A percentile compares a stretch with the other conserved stretches of the same genome.
These are phyloP conservation scores for Leptopilina clavipes DNA, from an alignment of 1,140 invertebrate genomes.

Conservation along the genomic window DNA sequence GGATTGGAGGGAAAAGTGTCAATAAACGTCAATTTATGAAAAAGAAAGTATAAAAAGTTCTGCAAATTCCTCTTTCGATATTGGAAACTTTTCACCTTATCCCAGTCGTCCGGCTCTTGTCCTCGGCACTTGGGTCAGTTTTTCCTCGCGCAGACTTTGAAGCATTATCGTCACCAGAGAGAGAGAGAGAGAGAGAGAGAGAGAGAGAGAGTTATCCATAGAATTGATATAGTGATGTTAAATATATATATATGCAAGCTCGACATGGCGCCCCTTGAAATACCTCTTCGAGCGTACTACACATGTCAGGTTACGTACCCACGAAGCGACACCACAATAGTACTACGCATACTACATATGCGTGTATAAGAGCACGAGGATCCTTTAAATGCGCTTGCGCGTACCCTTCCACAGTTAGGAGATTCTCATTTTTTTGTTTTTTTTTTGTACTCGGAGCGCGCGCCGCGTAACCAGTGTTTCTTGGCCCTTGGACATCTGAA, in stretches of 20 bases:
- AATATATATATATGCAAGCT: conserved; percentile 49
- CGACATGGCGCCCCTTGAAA: conserved; percentile 50
- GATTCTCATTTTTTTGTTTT: too few relatives aligned
- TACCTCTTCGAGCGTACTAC: conserved; percentile 48
- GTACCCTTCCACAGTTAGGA: not conserved
- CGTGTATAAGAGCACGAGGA: conserved; percentile 39
- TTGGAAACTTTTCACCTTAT: conserved; percentile 49
- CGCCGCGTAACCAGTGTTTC: conserved; percentile 26
- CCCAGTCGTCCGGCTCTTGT: conserved; percentile 42
- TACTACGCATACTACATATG: not conserved
- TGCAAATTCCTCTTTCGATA: not conserved
- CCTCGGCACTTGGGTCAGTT: conserved; percentile 49
- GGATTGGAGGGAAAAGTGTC: not conserved
- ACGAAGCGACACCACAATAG: conserved; percentile 50
- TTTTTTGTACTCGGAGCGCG: conserved; percentile 1
- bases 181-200: too few relatives aligned
- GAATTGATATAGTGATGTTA: conserved; percentile 36
- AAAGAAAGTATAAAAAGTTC: not conserved
- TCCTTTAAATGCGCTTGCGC: conserved; percentile 44
- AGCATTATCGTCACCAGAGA: conserved; percentile 52
- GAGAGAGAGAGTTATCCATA: too few relatives aligned
- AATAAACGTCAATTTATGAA: not conserved
- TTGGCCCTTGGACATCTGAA: conserved; percentile 57
- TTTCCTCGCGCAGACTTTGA: conserved; percentile 49
- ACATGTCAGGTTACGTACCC: conserved; percentile 47